Evolutionary conservation across 2,888 invertebrate species (phyloP).

Genomic region (Aporophyla nigra): DNA sequence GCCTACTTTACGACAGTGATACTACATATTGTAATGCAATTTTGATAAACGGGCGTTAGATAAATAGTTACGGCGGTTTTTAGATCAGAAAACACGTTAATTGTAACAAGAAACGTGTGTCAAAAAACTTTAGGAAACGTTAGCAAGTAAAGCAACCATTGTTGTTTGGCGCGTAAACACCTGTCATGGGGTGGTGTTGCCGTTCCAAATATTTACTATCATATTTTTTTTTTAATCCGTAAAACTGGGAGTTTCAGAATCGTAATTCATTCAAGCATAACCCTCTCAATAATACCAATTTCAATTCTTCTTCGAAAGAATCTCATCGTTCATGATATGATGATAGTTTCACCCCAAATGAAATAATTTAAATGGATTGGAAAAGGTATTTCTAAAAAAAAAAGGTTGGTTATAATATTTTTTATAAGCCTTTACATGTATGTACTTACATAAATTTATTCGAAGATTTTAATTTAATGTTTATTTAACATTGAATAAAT

Average conservation of each 20-base stretch:
- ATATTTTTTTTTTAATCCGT: background rate
- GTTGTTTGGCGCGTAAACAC: slow-evolving; percentile 91
- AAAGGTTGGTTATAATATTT: background rate
- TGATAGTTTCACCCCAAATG: background rate
- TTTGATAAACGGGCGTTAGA: slow-evolving; percentile 15
- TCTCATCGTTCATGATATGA: background rate
- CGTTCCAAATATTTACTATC: slow-evolving; percentile 33
- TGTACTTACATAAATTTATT: background rate
- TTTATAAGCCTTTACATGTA: background rate
- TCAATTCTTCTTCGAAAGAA: no score
- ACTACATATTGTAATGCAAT: slow-evolving; percentile 49
- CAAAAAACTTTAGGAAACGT: slow-evolving; percentile 75
- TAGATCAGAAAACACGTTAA: slow-evolving; percentile 57
- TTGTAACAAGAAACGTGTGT: slow-evolving; percentile 70
- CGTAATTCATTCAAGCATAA: background rate
- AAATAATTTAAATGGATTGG: background rate
- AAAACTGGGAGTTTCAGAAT: background rate
- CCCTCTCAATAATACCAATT: background rate
- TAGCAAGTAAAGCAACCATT: slow-evolving; percentile 82
- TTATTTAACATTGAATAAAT: background rate
- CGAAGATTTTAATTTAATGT: background rate
- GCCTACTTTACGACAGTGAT: slow-evolving; percentile 22
- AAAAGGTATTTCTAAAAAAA: background rate
- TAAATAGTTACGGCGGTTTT: slow-evolving; percentile 51
- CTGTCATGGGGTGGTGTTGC: slow-evolving; percentile 80